Percentiles rank a stretch among this genome's conserved stretches.
These are phyloP conservation scores for Halisarca cf. caerulea DNA, from an alignment of 37 sponge, comb jelly and placozoan species.

Conservation along the genomic window DNA sequence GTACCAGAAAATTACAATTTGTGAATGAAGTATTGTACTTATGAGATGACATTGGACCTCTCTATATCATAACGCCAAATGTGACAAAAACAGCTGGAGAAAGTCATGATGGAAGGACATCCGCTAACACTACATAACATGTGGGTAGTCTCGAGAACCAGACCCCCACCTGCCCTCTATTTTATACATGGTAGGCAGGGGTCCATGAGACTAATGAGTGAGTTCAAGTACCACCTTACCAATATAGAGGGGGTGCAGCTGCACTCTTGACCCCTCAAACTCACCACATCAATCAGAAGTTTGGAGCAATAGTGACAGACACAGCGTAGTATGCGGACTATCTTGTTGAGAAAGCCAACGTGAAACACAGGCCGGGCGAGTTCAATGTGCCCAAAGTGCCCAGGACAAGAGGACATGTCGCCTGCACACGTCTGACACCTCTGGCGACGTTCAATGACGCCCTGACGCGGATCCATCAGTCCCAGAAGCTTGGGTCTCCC, in stretches of 20 bases:
- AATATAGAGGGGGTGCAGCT: too few relatives aligned
- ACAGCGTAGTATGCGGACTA: slow-evolving; percentile 90
- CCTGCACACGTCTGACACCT: slow-evolving; percentile 99
- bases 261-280: too few relatives aligned
- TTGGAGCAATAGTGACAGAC: slow-evolving; percentile 96
- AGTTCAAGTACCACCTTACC: too few relatives aligned
- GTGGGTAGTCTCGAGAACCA: background rate
- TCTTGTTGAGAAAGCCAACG: slow-evolving; percentile 89
- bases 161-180: background rate
- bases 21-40: too few relatives aligned
- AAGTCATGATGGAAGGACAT: too few relatives aligned
- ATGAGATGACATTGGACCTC: too few relatives aligned
- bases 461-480: slow-evolving; percentile 98
- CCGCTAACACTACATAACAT: background rate
- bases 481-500: slow-evolving; percentile 94
- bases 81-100: too few relatives aligned
- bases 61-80: too few relatives aligned
- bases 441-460: slow-evolving; percentile 85
- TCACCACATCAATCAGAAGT: slow-evolving; percentile 90
- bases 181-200: too few relatives aligned
- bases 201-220: background rate
- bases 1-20: too few relatives aligned
- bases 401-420: slow-evolving; percentile 95
- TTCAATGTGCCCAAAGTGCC: slow-evolving; percentile 99
- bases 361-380: slow-evolving; percentile 97